phyloP scores from a whole-genome alignment of 1,140 invertebrate species.

The Episyrphus balteatus region DNA sequence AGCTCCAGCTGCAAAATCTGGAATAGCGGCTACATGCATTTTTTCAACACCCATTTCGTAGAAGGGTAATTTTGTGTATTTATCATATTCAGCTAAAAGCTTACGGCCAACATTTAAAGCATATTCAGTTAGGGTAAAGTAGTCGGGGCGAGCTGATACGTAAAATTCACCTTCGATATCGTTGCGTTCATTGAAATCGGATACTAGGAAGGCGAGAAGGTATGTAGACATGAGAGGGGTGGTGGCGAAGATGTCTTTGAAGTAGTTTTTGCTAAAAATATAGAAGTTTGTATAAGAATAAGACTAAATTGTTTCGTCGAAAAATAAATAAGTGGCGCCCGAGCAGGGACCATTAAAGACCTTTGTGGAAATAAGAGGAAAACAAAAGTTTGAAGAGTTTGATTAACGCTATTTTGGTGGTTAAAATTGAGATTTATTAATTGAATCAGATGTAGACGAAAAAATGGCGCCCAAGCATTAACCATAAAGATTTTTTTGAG shows the following conservation, averaged over 20 bases:
- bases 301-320: too few relatives aligned
- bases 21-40: conserved; percentile 50
- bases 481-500: too few relatives aligned
- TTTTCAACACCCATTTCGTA: background rate
- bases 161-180: conserved; percentile 34
- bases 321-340: too few relatives aligned
- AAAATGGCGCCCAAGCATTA: too few relatives aligned
- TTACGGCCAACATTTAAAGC: conserved; percentile 36
- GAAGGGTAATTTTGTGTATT: conserved; percentile 12
- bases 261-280: too few relatives aligned
- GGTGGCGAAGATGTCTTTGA: background rate
- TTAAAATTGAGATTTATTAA: too few relatives aligned
- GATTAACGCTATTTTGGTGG: too few relatives aligned
- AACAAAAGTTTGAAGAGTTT: too few relatives aligned
- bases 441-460: too few relatives aligned
- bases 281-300: background rate
- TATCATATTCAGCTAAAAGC: conserved; percentile 33
- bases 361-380: too few relatives aligned
- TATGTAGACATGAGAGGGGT: conserved; percentile 75
- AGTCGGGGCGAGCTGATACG: conserved; percentile 59
- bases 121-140: conserved; percentile 45
- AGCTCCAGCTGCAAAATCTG: conserved; percentile 64
- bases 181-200: conserved; percentile 46
- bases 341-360: too few relatives aligned
- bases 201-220: conserved; percentile 65